Evolutionary conservation across 2,888 invertebrate species (phyloP).

Genomic region (Aleiodes testaceus): DNA sequence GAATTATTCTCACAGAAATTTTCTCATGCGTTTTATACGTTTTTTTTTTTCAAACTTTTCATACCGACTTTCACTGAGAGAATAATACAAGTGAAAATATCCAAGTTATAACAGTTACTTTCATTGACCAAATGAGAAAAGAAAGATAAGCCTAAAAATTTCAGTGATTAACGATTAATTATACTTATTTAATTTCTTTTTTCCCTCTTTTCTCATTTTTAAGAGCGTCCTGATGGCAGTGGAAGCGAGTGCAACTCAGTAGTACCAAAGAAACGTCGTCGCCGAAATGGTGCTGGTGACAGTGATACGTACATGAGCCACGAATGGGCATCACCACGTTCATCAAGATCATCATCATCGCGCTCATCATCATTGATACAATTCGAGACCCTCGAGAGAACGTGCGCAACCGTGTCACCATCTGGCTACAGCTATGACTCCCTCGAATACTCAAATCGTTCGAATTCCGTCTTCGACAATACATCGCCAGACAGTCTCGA

Average conservation of each 20-base stretch:
- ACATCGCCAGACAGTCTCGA: constrained; percentile 75
- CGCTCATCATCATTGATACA: constrained; percentile 88
- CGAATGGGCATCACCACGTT: constrained; percentile 72
- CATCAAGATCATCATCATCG: constrained; percentile 71
- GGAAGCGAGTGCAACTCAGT: constrained; percentile 73
- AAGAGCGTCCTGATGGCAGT: constrained; percentile 68
- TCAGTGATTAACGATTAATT: constrained; percentile 5
- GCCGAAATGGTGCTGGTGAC: constrained; percentile 66
- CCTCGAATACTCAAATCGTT: constrained; percentile 72
- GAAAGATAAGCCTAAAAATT: not conserved
- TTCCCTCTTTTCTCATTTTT: not conserved
- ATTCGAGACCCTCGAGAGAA: constrained; percentile 87
- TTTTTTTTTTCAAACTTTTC: not conserved
- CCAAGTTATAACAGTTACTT: not conserved
- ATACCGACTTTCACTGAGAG: constrained; percentile 8
- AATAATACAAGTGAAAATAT: constrained; percentile 1
- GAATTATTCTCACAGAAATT: not conserved
- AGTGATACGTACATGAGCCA: constrained; percentile 63
- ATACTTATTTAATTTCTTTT: constrained; percentile 24
- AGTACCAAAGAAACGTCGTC: constrained; percentile 72
- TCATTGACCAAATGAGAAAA: constrained; percentile 14
- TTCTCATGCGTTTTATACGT: not conserved
- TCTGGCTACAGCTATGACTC: constrained; percentile 75
- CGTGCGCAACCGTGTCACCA: constrained; percentile 76
- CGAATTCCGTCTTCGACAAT: constrained; percentile 63